Evolutionary conservation across 2,888 invertebrate genomes (phyloP), one percentile per base, ranked within the genome.

Genomic region (Cyaniris semiargus): DNA sequence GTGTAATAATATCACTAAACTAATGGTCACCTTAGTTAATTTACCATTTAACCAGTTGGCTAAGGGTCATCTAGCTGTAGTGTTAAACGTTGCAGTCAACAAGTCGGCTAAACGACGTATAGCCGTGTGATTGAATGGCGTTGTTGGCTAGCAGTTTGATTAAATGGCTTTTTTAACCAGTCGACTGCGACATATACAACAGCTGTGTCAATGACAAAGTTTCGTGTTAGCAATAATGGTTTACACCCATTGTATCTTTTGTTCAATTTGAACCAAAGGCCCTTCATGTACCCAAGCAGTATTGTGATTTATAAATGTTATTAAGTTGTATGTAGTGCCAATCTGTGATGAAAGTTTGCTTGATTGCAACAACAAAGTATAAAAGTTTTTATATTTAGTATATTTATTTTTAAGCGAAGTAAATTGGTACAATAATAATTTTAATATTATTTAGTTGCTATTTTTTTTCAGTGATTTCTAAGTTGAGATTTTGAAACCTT

Each of bases 271-370:
- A 53, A 53, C 53, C 53, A 53, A 60, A 60, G 23, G 10, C 4
- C 66, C 6, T 66, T 27, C 27, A 15, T 66, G 15, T 66, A 31
- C 27, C 7, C 27, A 13, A 27, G 66, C 58, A 58, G n/a, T 21
- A 15, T 18, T 53, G 15, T 58, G 21, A 58, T 58, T 13, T 3
- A 60, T 10, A 1, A 60, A 60, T 60, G 23, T 60, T 21, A 27
- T 71, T 1, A 13, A 44, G 21, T 21, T 70, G 15, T 38, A 82
- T 83, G 82, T 86, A 84, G 85, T 86, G 86, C 83, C 85, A 85
- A 86, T 86, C 87, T 88, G 88, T 88, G 88, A 88, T 88, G 82
- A 83, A 80, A 81, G 44, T 72, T 74, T 74, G 44, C 72, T 44
- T 44, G 21, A 72, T 21, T 21, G 44, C 21, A 23, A 72, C 15